Percentiles rank a stretch among this genome's conserved stretches.
Evolutionary conservation across 2,888 invertebrate species (phyloP).

Genomic region (Andrena praecox): DNA sequence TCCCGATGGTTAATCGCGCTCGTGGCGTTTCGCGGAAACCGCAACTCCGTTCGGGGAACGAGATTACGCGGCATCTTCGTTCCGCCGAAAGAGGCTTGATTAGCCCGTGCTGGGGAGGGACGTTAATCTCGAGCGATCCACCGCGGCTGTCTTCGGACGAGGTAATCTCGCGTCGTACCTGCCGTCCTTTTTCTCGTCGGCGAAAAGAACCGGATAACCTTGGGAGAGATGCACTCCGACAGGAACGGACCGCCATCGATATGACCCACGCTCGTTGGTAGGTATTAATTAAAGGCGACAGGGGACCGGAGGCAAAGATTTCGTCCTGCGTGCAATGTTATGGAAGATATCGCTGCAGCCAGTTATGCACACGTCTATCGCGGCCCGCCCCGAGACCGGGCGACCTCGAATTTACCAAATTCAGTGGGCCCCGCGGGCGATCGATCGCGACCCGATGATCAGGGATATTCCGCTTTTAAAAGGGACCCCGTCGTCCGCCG

Average conservation of each 20-base stretch:
- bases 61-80: background rate
- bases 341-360: background rate
- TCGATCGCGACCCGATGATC: conserved; percentile 26
- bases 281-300: conserved; percentile 36
- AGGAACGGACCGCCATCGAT: conserved; percentile 28
- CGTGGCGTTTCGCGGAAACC: conserved; percentile 12
- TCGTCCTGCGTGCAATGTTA: background rate
- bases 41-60: background rate
- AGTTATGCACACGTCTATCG: background rate
- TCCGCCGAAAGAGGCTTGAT: conserved; percentile 19
- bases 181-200: conserved; percentile 8
- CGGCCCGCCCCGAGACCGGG: background rate
- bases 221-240: conserved; percentile 36
- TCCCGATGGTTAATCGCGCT: background rate
- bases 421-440: conserved; percentile 16
- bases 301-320: conserved; percentile 10
- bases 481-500: conserved; percentile 19
- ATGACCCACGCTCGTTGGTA: conserved; percentile 7
- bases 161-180: background rate
- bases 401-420: conserved; percentile 43
- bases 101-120: background rate
- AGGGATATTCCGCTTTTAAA: conserved; percentile 18
- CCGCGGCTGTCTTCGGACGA: conserved; percentile 31
- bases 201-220: conserved; percentile 55
- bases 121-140: conserved; percentile 28